Evolutionary conservation across 2,113 vertebrate species (phyloP), one percentile per base, ranked within the genome.

Genomic region (Oxygymnocypris stewartii): DNA sequence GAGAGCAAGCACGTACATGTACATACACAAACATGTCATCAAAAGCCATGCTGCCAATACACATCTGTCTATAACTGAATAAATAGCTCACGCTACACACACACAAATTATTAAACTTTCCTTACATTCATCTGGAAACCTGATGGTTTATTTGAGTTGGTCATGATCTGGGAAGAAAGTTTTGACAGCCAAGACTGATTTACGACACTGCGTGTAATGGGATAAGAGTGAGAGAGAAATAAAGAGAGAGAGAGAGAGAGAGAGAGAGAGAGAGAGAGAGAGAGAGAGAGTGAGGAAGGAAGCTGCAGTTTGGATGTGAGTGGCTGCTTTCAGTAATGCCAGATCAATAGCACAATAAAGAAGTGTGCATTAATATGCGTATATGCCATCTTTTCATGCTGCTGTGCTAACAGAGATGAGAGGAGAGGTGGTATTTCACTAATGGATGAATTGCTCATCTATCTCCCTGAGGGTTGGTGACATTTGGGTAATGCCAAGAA

Each of bases 401-500:
- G 73, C 44, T 77, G 40, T 13, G 51, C 75, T 81, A 67, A 81
- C 77, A 77, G 77, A 75, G 79, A 82, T 61, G 67, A 61, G 79
- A 86, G 20, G 57, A 82, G 79, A 42, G 57, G 83, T 31, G 71
- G 79, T 81, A 71, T 86, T 82, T 82, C 81, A 57, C 84, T 81
- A 88, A 82, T 88, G 73, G 73, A 76, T 85, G 79, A 88, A 82
- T 88, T 54, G 47, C 79, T 86, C 69, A 83, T 85, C 73, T 85
- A 47, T 88, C 84, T 82, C 84, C 79, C 54, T 57, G 49, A 86
- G 84, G 78, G 79, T 67, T 77, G 47, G 84, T 88, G 84, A 86
- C 87, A 88, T 86, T 88, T 88, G 84, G 73, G 71, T 80, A 69
- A 63, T 83, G 87, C 79, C 87, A 88, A 73, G 42, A 87, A 65